Percentiles rank a stretch among this genome's conserved stretches.
phyloP scores from a whole-genome alignment of 2,113 vertebrate species.

The Brachyistius frenatus region DNA sequence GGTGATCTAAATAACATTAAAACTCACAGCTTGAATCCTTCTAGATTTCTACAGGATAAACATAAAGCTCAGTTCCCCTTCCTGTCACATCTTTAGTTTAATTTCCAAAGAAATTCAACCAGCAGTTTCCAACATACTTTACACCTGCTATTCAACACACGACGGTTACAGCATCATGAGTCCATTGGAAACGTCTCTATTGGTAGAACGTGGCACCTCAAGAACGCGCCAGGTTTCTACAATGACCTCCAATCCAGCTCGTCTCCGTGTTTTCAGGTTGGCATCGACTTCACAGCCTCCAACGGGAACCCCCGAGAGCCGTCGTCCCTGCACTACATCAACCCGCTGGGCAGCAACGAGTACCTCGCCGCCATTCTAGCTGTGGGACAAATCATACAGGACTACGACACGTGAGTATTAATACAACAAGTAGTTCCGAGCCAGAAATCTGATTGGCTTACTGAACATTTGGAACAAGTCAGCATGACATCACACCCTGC shows the following conservation, averaged over 20 bases:
- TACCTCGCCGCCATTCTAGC: slow-evolving; percentile 97
- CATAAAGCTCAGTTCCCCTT: neutral
- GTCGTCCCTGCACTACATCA: slow-evolving; percentile 97
- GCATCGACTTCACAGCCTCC: slow-evolving; percentile 98
- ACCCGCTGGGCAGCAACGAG: slow-evolving; percentile 96
- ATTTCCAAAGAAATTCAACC: neutral
- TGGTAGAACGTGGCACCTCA: neutral
- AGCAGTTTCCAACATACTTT: no score
- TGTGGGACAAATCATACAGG: slow-evolving; percentile 98
- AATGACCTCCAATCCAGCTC: neutral
- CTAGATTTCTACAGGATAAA: neutral
- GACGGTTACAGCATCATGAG: neutral
- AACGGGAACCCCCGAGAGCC: slow-evolving; percentile 95
- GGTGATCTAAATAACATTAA: neutral
- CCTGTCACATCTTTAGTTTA: neutral
- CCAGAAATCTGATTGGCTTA: no score
- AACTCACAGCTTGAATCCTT: neutral
- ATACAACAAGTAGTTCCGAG: no score
- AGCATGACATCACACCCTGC: no score
- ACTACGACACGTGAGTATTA: slow-evolving; percentile 94
- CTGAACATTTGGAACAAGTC: no score
- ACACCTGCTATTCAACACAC: no score
- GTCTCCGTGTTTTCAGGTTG: slow-evolving; percentile 85
- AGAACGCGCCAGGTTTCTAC: neutral
- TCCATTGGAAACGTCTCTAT: neutral